Evolutionary conservation across 2,888 invertebrate genomes (phyloP).

Genomic region (Horisme vitalbata): DNA sequence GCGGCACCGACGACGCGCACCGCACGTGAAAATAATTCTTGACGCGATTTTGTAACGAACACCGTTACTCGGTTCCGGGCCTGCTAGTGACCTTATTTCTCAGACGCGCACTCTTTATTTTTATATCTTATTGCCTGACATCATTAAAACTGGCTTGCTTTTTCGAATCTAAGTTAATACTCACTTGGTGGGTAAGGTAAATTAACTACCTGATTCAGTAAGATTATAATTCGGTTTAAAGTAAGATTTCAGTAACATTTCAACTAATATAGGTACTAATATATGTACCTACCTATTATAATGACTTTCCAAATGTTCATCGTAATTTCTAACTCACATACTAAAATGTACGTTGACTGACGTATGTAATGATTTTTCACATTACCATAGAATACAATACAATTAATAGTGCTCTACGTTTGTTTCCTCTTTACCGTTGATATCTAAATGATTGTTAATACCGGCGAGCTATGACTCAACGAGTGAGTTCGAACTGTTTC

Average conservation of each 20-base stretch:
- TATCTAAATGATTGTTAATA: slow-evolving; percentile 47
- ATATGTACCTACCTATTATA: too few species aligned
- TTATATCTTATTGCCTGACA: slow-evolving; percentile 70
- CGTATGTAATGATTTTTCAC: too few species aligned
- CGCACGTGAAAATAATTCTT: slow-evolving; percentile 82
- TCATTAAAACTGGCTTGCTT: slow-evolving; percentile 47
- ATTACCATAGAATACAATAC: too few species aligned
- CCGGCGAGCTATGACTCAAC: slow-evolving; percentile 54
- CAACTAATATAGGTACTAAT: too few species aligned
- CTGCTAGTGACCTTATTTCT: slow-evolving; percentile 78
- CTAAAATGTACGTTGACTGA: too few species aligned
- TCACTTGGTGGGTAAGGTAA: too few species aligned
- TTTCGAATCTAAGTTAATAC: slow-evolving; percentile 24
- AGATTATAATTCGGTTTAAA: slow-evolving; percentile 20
- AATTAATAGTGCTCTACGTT: too few species aligned
- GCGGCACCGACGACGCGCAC: slow-evolving; percentile 57
- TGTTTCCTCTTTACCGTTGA: slow-evolving; percentile 42
- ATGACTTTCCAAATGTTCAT: too few species aligned
- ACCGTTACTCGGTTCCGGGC: slow-evolving; percentile 81
- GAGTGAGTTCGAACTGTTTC: slow-evolving; percentile 47
- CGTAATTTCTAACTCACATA: too few species aligned
- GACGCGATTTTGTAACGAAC: slow-evolving; percentile 80
- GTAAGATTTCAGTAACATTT: too few species aligned
- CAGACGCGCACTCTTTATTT: slow-evolving; percentile 71
- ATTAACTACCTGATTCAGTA: neutral